phyloP scores from a whole-genome alignment of 2,888 invertebrate species.

The Nemotelus pantherinus region DNA sequence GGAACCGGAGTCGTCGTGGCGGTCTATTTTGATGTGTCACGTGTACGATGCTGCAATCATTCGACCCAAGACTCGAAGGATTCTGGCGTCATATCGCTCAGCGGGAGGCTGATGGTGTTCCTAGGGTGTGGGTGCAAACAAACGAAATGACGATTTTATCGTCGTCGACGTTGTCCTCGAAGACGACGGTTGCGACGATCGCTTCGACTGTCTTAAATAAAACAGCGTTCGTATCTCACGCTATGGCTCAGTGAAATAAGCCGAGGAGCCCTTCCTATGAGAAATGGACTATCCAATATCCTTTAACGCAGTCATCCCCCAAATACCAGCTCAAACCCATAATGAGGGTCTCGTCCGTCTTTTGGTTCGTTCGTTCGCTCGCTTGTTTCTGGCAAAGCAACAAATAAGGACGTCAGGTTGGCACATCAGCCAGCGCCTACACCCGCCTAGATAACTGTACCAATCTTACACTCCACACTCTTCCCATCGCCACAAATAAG shows the following conservation, averaged over 20 bases:
- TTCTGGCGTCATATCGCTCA: conserved; percentile 22
- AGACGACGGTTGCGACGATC: conserved; percentile 51
- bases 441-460: neutral
- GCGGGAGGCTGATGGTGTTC: conserved; percentile 22
- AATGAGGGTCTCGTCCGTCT: conserved; percentile 45
- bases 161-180: conserved; percentile 52
- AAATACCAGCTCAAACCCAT: conserved; percentile 33
- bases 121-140: neutral
- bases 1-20: conserved; percentile 20
- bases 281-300: conserved; percentile 6
- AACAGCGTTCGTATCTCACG: conserved; percentile 57
- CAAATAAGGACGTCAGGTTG: conserved; percentile 28
- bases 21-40: conserved; percentile 50
- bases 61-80: conserved; percentile 31
- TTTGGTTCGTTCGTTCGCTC: neutral
- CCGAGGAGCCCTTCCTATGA: conserved; percentile 56
- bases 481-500: neutral
- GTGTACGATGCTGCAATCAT: conserved; percentile 36
- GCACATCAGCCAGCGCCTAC: conserved; percentile 3
- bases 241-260: conserved; percentile 59
- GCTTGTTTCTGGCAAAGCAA: neutral
- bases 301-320: conserved; percentile 22
- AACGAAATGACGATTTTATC: conserved; percentile 19
- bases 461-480: neutral
- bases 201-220: conserved; percentile 32